phyloP scores from a whole-genome alignment of 1,140 invertebrate genomes.

The Cydia splendana region DNA sequence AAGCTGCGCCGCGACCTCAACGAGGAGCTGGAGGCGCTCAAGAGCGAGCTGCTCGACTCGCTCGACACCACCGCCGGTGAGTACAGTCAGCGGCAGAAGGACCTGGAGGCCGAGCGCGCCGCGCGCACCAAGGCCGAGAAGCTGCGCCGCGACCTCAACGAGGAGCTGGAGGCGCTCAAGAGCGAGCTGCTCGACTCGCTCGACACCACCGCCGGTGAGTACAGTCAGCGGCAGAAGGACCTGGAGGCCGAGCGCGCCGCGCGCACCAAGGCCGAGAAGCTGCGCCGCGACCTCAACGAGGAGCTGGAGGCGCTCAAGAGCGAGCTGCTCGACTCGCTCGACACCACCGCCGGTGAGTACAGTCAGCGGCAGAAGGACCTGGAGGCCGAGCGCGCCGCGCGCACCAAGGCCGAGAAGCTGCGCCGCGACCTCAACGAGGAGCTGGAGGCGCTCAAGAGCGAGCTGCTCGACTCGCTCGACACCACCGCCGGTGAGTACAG shows the following conservation, averaged over 20 bases:
- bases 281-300: constrained; percentile 96
- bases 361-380: constrained; percentile 88
- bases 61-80: constrained; percentile 94
- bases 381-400: constrained; percentile 93
- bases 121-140: constrained; percentile 97
- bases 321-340: constrained; percentile 96
- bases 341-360: constrained; percentile 90
- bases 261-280: constrained; percentile 95
- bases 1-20: constrained; percentile 96
- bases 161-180: constrained; percentile 97
- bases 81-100: constrained; percentile 82
- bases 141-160: constrained; percentile 95
- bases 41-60: constrained; percentile 97
- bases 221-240: constrained; percentile 85
- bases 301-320: constrained; percentile 98
- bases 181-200: constrained; percentile 97
- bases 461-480: constrained; percentile 96
- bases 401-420: constrained; percentile 96
- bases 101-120: constrained; percentile 95
- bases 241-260: constrained; percentile 95
- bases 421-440: constrained; percentile 97
- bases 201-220: constrained; percentile 92
- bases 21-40: constrained; percentile 97
- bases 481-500: constrained; percentile 87
- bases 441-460: constrained; percentile 97